These are phyloP conservation scores for Buceros bicornis DNA, from an alignment of 2,797 vertebrate genomes.

Conservation along the genomic window DNA sequence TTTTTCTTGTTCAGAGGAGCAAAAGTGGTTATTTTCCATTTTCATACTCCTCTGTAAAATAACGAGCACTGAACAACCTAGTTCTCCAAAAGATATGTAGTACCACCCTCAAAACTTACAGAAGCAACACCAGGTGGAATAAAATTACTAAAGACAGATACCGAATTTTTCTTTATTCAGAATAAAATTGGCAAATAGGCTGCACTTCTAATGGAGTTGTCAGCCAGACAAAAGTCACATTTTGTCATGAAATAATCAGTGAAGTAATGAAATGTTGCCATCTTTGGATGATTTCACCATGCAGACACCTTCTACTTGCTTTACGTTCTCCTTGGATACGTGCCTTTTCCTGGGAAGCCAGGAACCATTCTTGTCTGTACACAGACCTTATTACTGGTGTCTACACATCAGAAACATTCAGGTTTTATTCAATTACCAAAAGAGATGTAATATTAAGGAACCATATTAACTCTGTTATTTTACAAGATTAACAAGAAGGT, in stretches of 20 bases:
- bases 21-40: not conserved
- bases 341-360: not conserved
- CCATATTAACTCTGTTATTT: not conserved
- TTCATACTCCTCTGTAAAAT: not conserved
- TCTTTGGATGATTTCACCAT: not conserved
- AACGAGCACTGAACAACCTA: not conserved
- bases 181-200: not conserved
- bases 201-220: not conserved
- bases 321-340: not conserved
- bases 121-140: not conserved
- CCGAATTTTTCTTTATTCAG: not conserved
- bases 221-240: not conserved
- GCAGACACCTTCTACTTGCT: not conserved
- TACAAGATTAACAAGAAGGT: not conserved
- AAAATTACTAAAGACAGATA: not conserved
- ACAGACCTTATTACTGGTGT: not conserved
- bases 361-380: not conserved
- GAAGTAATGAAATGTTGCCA: not conserved
- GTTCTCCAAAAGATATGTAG: not conserved
- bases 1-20: not conserved
- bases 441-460: not conserved
- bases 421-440: not conserved
- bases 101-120: not conserved
- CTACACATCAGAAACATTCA: not conserved
- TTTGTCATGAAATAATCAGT: not conserved